Conservation (phyloP, 1,140 invertebrate species). For the Drosophila murphyi region DNA sequence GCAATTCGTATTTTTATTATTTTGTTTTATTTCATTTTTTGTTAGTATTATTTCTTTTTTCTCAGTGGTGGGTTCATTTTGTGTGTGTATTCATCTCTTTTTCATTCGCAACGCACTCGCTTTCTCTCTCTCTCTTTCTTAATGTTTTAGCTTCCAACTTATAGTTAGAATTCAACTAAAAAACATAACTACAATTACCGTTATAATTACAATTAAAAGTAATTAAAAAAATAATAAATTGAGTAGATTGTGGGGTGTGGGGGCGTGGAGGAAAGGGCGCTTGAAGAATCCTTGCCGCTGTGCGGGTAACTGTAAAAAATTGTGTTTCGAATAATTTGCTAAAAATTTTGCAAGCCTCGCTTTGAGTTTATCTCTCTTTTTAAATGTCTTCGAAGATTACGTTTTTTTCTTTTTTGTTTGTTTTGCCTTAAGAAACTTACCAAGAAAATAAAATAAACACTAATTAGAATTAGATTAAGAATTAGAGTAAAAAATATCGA, state of each 20-base stretch:
- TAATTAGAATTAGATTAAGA: slow-evolving; percentile 47
- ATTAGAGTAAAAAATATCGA: slow-evolving; percentile 49
- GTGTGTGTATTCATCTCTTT: slow-evolving; percentile 55
- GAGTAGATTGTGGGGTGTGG: neutral
- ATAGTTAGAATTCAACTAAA: slow-evolving; percentile 57
- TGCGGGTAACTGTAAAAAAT: slow-evolving; percentile 14
- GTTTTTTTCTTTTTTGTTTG: slow-evolving; percentile 1
- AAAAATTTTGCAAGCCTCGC: slow-evolving; percentile 70
- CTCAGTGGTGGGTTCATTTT: slow-evolving; percentile 79
- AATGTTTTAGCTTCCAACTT: slow-evolving; percentile 54
- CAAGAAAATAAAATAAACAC: slow-evolving; percentile 40
- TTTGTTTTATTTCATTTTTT: slow-evolving; percentile 19
- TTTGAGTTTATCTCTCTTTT: slow-evolving; percentile 50
- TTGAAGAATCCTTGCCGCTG: slow-evolving; percentile 9
- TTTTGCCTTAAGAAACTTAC: slow-evolving; percentile 13
- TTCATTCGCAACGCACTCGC: slow-evolving; percentile 17
- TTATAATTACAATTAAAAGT: slow-evolving; percentile 11
- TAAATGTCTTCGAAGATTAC: slow-evolving; percentile 62
- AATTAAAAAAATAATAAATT: neutral
- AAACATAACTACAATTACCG: slow-evolving; percentile 41
- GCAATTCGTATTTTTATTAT: slow-evolving; percentile 33
- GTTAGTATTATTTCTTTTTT: slow-evolving; percentile 18
- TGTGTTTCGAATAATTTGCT: slow-evolving; percentile 46
- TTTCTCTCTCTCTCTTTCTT: slow-evolving; percentile 22
- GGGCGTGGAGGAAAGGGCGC: neutral